Evolutionary conservation across 2,888 invertebrate species (phyloP).

Genomic region (Plagodis dolabraria): DNA sequence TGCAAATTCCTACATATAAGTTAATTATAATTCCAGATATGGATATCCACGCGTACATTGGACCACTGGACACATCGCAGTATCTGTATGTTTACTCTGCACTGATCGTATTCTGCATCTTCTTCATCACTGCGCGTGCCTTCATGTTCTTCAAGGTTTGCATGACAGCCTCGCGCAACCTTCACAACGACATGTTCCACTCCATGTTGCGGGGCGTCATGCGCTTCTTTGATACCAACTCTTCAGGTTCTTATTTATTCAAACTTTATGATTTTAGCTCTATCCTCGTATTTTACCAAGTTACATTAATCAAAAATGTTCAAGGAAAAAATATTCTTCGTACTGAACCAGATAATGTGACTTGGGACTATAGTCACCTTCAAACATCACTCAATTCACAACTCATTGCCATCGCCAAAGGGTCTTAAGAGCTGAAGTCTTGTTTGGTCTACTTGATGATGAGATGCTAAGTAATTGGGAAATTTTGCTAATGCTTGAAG

Average conservation of each 20-base stretch:
- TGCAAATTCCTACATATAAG: neutral
- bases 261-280: no score
- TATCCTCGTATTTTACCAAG: no score
- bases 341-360: no score
- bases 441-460: no score
- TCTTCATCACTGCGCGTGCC: constrained; percentile 85
- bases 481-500: no score
- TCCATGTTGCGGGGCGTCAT: constrained; percentile 91
- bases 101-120: constrained; percentile 76
- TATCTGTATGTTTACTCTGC: constrained; percentile 76
- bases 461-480: no score
- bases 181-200: constrained; percentile 94
- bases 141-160: constrained; percentile 90
- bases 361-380: no score
- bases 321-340: no score
- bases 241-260: constrained; percentile 83
- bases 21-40: constrained; percentile 54
- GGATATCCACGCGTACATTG: constrained; percentile 73
- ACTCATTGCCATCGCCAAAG: no score
- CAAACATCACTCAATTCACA: no score
- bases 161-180: constrained; percentile 89
- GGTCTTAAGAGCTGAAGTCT: no score
- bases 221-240: constrained; percentile 94
- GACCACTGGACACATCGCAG: constrained; percentile 73
- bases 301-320: no score